Conservation (phyloP, 2,888 invertebrate genomes). For the Agrilus biguttatus region DNA sequence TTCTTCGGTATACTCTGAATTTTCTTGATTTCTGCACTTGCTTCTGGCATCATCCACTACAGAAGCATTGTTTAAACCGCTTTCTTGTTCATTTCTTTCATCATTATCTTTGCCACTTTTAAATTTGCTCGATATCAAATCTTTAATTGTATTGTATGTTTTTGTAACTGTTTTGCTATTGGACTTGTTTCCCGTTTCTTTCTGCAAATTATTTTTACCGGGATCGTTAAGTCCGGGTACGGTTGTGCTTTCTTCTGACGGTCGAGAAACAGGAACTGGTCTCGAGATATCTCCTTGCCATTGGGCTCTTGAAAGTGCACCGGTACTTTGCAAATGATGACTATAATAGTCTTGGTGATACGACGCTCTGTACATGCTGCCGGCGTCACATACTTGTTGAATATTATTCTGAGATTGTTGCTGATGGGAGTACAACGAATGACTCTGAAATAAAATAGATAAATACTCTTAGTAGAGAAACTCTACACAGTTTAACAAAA, state of each 20-base stretch:
- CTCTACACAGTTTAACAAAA: no score
- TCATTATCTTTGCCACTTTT: conserved; percentile 44
- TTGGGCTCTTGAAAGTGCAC: conserved; percentile 25
- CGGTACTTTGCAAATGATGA: conserved; percentile 21
- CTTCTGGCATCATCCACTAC: conserved; percentile 42
- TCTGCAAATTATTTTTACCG: conserved; percentile 39
- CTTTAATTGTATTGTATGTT: conserved; percentile 70
- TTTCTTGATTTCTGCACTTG: conserved; percentile 24
- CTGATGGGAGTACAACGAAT: conserved; percentile 30
- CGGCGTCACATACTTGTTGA: conserved; percentile 32
- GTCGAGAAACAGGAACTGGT: conserved; percentile 19
- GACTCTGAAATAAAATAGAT: conserved; percentile 19
- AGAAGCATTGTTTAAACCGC: conserved; percentile 39
- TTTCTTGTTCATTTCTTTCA: conserved; percentile 42
- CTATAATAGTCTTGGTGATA: conserved; percentile 37
- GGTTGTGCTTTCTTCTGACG: conserved; percentile 24
- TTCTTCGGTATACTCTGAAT: conserved; percentile 31
- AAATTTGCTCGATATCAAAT: conserved; percentile 69
- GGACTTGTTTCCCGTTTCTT: conserved; percentile 39
- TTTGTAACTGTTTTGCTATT: conserved; percentile 52
- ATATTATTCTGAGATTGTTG: conserved; percentile 36
- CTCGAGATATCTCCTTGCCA: conserved; percentile 22
- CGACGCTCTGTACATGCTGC: conserved; percentile 38
- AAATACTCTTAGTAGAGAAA: not conserved
- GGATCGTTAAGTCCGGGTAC: conserved; percentile 46